These are phyloP conservation scores for Harmothoe impar DNA, from an alignment of 2,888 invertebrate genomes.

Conservation along the genomic window DNA sequence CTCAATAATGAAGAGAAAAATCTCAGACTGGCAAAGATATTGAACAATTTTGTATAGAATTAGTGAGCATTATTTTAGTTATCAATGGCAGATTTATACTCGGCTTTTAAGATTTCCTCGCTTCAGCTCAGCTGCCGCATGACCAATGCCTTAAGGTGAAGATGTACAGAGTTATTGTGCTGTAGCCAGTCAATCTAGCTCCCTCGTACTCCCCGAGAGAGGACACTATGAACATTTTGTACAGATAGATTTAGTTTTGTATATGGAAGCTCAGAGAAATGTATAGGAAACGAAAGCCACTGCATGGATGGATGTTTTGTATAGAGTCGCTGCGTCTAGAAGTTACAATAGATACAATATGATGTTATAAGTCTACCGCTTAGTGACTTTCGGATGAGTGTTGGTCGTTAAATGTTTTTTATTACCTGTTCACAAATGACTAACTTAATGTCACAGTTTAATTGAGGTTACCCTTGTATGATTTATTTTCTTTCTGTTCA, in stretches of 20 bases:
- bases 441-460: not conserved
- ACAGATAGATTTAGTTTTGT: conserved; percentile 42
- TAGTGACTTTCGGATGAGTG: not conserved
- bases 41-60: not conserved
- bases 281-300: conserved; percentile 23
- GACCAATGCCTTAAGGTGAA: too few relatives aligned
- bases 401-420: not conserved
- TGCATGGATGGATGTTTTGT: not conserved
- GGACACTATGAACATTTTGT: not conserved
- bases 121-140: too few relatives aligned
- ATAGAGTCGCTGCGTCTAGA: not conserved
- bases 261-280: not conserved
- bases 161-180: too few relatives aligned
- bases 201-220: not conserved
- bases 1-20: too few relatives aligned
- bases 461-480: too few relatives aligned
- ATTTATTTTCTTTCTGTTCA: not conserved
- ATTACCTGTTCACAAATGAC: not conserved
- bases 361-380: not conserved
- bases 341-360: not conserved
- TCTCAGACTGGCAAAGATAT: too few relatives aligned
- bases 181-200: not conserved
- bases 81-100: not conserved
- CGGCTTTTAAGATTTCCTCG: too few relatives aligned
- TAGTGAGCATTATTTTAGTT: not conserved